phyloP scores from a whole-genome alignment of 2,113 vertebrate species.

The Istiophorus platypterus region DNA sequence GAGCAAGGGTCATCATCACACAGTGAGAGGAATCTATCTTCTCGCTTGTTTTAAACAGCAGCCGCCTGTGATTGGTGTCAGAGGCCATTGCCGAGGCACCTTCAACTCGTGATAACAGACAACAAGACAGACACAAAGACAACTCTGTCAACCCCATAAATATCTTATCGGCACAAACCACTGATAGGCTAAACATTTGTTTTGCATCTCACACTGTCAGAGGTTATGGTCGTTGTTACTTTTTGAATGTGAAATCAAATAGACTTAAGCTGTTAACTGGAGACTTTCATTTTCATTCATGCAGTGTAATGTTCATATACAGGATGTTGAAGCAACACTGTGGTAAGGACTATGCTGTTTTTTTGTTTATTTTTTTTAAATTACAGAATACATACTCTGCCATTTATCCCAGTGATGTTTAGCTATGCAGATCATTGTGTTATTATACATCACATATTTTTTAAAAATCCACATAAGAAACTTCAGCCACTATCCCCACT shows the following conservation, averaged over 20 bases:
- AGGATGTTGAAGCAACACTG: background rate
- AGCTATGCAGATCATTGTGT: background rate
- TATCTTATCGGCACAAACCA: slow-evolving; percentile 62
- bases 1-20: slow-evolving; percentile 77
- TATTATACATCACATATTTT: background rate
- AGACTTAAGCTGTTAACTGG: slow-evolving; percentile 59
- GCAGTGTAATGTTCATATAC: slow-evolving; percentile 43
- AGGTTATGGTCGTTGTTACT: slow-evolving; percentile 56
- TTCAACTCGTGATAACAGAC: slow-evolving; percentile 68
- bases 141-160: slow-evolving; percentile 76
- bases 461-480: background rate
- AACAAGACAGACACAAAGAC: slow-evolving; percentile 71
- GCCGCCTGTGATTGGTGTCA: slow-evolving; percentile 72
- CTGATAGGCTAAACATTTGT: slow-evolving; percentile 79
- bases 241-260: slow-evolving; percentile 78
- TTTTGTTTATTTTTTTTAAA: background rate
- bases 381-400: background rate
- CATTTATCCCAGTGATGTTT: background rate
- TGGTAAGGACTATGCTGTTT: background rate
- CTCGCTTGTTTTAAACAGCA: slow-evolving; percentile 74
- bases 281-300: slow-evolving; percentile 71
- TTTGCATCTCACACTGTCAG: slow-evolving; percentile 69
- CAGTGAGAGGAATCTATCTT: slow-evolving; percentile 70
- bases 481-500: background rate
- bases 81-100: slow-evolving; percentile 58